Base-by-base conservation (phyloP, 2,113 vertebrate species). In the Paraplagusia blochii region DNA sequence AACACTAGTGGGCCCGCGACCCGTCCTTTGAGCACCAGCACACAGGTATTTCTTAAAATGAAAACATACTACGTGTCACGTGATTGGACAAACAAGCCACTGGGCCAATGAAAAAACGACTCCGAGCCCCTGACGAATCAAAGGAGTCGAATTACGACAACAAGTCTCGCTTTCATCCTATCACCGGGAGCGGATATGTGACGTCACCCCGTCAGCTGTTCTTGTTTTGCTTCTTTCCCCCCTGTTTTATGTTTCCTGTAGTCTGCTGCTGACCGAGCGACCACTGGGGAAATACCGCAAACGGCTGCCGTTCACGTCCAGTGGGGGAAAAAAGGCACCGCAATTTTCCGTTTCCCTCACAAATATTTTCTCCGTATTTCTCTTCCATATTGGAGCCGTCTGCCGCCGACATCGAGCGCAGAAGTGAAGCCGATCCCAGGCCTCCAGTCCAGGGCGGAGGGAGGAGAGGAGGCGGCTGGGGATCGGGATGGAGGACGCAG, bases 141-240 rank as follows among this genome's bases (percentile, higher is more conserved):
- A 3, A 74, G 59, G 2, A 4, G 8, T 12, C 15, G 22, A 1
- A 4, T 10, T 12, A 29, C 14, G 10, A 35, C 19, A 66, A 63
- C 69, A 10, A 14, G 51, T 19, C 29, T 48, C 19, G 11, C 12
- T 35, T 3, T 14, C 36, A 58, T 56, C 84, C 78, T 84, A 82
- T 83, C 33, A 14, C 0, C 34, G 2, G 53, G 35, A 35, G 8
- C 11, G 8, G 44, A 11, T 1, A 0, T 1, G 61, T 84, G 85
- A 89, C 84, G 85, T 57, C 29, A 39, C 45, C 12, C 83, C 13
- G 80, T 87, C 89, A 90, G 90, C 90, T 90, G 90, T 86, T 84
- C 76, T 85, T 88, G 85, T 88, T 88, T 85, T 83, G 81, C 82
- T 85, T 57, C 56, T 52, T 46, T 47, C 56, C 10, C 60, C 14